A percentile compares a stretch with the other conserved stretches of the same genome.
These are phyloP conservation scores for Odontomyia ornata DNA, from an alignment of 2,888 invertebrate genomes.

Conservation along the genomic window DNA sequence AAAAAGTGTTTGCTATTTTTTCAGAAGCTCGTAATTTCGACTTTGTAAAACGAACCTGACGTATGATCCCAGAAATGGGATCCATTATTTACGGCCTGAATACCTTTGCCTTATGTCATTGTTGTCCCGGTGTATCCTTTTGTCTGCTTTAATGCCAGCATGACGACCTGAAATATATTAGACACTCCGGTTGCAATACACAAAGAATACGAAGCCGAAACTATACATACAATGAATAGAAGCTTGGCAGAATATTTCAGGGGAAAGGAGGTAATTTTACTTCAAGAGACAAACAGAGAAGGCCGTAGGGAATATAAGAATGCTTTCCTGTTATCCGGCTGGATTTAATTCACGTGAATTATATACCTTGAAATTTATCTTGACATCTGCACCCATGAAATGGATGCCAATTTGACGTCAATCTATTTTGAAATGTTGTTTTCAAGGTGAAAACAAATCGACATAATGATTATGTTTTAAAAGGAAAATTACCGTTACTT, in stretches of 20 bases:
- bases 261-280: too few relatives aligned
- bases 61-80: constrained; percentile 25
- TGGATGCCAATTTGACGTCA: constrained; percentile 8
- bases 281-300: too few relatives aligned
- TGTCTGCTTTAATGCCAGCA: constrained; percentile 22
- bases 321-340: neutral
- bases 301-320: too few relatives aligned
- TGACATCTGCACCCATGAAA: neutral
- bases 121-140: constrained; percentile 2
- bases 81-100: constrained; percentile 36
- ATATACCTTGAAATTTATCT: neutral
- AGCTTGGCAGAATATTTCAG: neutral
- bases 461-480: too few relatives aligned
- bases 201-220: neutral
- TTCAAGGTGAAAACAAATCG: neutral
- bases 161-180: constrained; percentile 30
- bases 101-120: constrained; percentile 6
- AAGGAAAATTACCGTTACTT: too few relatives aligned
- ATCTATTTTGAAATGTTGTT: neutral
- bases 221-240: neutral
- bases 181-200: neutral
- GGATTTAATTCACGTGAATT: constrained; percentile 16
- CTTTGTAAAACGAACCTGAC: constrained; percentile 17
- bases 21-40: constrained; percentile 11
- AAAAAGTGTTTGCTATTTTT: too few relatives aligned